A percentile compares a stretch with the other conserved stretches of the same genome.
Conservation (phyloP, 1,140 invertebrate genomes). For the Campoletis sonorensis region DNA sequence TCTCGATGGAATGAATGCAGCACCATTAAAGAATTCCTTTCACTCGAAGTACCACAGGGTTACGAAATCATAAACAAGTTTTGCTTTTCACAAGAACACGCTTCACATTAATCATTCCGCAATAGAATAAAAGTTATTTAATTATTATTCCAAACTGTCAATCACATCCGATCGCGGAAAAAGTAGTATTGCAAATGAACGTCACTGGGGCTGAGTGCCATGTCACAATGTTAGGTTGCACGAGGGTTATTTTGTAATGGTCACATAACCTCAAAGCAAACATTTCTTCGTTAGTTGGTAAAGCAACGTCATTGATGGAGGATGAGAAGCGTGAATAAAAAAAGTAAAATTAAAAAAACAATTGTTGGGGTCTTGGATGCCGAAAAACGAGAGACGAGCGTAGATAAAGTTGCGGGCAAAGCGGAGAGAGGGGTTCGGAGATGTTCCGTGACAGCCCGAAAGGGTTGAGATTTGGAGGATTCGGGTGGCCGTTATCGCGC, state of each 20-base stretch:
- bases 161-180: neutral
- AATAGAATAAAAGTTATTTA: neutral
- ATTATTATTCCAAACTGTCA: neutral
- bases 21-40: neutral
- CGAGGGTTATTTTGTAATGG: neutral
- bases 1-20: neutral
- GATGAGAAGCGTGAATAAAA: neutral
- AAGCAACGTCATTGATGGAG: neutral
- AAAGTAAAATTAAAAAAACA: too few species aligned
- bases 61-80: neutral
- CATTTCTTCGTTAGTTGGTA: neutral
- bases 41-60: neutral
- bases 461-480: constrained; percentile 9
- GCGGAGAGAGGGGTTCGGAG: neutral
- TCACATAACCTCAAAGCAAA: constrained; percentile 13
- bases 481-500: constrained; percentile 53
- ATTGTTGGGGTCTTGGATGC: neutral
- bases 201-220: neutral
- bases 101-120: neutral
- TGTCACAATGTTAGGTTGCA: neutral
- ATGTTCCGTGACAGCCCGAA: neutral
- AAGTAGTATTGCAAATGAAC: neutral
- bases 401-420: neutral
- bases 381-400: neutral
- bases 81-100: neutral